Percentiles rank a stretch among this genome's conserved stretches.
These are phyloP conservation scores for Arrhamphus sclerolepis DNA, from an alignment of 2,797 vertebrate genomes.

Conservation along the genomic window DNA sequence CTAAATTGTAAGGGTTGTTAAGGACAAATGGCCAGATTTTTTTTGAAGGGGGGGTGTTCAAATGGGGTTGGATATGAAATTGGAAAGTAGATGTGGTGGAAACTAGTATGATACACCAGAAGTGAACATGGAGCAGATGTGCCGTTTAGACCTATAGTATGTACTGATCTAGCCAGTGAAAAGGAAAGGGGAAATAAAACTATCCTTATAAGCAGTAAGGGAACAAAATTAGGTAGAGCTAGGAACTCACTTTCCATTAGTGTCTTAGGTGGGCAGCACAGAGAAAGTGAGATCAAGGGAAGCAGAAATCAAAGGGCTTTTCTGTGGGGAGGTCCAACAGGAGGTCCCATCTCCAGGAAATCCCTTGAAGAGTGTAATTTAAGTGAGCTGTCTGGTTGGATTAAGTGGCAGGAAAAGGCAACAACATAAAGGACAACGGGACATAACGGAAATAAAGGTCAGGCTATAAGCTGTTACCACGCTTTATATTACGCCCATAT, in stretches of 20 bases:
- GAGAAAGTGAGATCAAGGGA: slow-evolving; percentile 53
- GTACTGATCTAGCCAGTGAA: slow-evolving; percentile 1
- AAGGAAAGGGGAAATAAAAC: slow-evolving; percentile 23
- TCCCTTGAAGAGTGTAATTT: slow-evolving; percentile 18
- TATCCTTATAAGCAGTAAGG: slow-evolving; percentile 12
- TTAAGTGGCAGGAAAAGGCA: slow-evolving; percentile 15
- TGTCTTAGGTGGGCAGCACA: slow-evolving; percentile 30
- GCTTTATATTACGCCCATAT: slow-evolving; percentile 10
- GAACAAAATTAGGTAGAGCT: slow-evolving; percentile 22
- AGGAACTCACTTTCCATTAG: slow-evolving; percentile 14
- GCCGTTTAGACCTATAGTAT: background rate
- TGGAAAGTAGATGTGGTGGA: background rate
- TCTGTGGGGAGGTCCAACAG: slow-evolving; percentile 38
- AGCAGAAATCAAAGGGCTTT: slow-evolving; percentile 62
- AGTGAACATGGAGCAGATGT: background rate
- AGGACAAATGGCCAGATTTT: background rate
- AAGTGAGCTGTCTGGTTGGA: slow-evolving; percentile 26
- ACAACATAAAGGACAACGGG: slow-evolving; percentile 15
- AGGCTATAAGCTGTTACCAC: slow-evolving; percentile 29
- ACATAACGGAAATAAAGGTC: slow-evolving; percentile 12
- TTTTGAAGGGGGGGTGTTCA: background rate
- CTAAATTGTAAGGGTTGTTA: slow-evolving; percentile 1
- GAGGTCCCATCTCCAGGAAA: slow-evolving; percentile 39
- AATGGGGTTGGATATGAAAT: background rate
- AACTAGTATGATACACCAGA: background rate